A percentile compares a stretch with the other conserved stretches of the same genome.
Conservation (phyloP, 2,888 invertebrate genomes). For the Leptarthrus brevirostris region DNA sequence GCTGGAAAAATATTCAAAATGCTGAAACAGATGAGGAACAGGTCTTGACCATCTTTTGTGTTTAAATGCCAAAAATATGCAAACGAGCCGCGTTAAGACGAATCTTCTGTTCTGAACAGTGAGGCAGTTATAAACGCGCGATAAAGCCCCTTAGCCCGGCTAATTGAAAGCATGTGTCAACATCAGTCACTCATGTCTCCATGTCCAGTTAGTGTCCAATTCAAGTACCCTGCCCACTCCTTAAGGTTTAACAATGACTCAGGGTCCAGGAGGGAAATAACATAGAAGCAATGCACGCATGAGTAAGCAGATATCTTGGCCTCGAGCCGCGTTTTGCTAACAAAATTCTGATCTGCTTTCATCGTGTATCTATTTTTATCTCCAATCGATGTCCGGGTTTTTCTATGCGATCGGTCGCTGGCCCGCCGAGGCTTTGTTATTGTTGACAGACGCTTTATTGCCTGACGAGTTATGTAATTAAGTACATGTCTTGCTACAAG, state of each 20-base stretch:
- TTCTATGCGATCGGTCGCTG: constrained; percentile 24
- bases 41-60: constrained; percentile 8
- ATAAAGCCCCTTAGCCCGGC: neutral
- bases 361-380: constrained; percentile 37
- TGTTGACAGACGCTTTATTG: constrained; percentile 30
- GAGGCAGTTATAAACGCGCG: neutral
- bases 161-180: neutral
- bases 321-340: constrained; percentile 5
- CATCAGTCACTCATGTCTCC: neutral
- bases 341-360: constrained; percentile 39
- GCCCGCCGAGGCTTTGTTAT: constrained; percentile 23
- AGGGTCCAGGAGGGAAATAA: too few relatives aligned
- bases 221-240: neutral
- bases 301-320: constrained; percentile 36
- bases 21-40: constrained; percentile 10
- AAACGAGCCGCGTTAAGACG: neutral
- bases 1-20: constrained; percentile 5
- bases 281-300: constrained; percentile 7
- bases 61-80: constrained; percentile 42
- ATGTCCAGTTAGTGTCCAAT: neutral
- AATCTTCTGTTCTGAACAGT: neutral
- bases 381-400: constrained; percentile 39
- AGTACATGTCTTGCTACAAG: neutral
- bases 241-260: constrained; percentile 17
- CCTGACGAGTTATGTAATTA: constrained; percentile 23